Evolutionary conservation across 2,113 vertebrate species (phyloP).

Genomic region (Tringa solitaria): DNA sequence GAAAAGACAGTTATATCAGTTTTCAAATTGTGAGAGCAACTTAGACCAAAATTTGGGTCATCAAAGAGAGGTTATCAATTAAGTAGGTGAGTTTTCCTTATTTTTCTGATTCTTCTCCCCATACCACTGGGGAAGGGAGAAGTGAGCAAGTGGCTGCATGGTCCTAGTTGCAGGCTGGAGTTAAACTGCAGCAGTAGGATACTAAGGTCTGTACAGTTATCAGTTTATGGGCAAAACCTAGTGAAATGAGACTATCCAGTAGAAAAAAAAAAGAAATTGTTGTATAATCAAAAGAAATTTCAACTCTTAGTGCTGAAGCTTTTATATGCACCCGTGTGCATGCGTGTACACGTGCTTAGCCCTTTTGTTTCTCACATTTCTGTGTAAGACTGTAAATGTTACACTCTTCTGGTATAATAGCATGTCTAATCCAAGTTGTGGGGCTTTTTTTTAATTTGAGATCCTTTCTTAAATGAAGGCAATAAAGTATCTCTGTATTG

Average conservation of each 20-base stretch:
- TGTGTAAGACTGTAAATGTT: background rate
- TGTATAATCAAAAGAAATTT: background rate
- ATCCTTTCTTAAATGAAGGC: background rate
- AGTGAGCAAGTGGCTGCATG: background rate
- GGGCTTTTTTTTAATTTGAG: background rate
- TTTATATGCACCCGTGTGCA: background rate
- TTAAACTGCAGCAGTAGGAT: background rate
- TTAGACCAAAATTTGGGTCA: background rate
- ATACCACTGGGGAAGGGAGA: background rate
- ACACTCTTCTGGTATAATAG: background rate
- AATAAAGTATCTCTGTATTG: background rate
- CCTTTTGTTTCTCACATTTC: background rate
- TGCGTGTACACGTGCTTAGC: background rate
- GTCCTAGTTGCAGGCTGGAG: background rate
- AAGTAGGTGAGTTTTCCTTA: background rate
- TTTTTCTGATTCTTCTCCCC: background rate
- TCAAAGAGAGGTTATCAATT: background rate
- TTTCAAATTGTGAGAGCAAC: background rate
- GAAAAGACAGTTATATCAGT: background rate
- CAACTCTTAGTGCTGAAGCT: background rate
- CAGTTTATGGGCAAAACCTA: background rate
- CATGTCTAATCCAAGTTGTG: background rate
- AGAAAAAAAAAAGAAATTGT: background rate
- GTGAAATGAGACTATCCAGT: background rate
- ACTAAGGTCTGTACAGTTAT: background rate